Percentiles rank a stretch among this genome's conserved stretches.
phyloP scores from a whole-genome alignment of 2,888 invertebrate species.

The Galerucella calmariensis region DNA sequence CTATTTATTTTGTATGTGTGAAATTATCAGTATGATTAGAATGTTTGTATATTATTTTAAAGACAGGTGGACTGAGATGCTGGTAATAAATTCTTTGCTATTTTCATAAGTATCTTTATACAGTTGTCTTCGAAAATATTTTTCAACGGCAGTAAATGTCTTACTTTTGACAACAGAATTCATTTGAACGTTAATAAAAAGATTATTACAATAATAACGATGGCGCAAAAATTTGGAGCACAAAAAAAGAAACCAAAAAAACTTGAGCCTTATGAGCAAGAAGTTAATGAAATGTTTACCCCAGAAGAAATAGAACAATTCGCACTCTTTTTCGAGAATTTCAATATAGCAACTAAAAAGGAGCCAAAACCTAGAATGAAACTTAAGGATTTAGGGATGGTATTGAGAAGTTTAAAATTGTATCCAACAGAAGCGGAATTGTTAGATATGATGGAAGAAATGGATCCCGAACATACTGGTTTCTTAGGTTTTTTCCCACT shows the following conservation, averaged over 20 bases:
- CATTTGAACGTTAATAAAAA: background rate
- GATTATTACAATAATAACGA: background rate
- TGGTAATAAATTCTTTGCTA: too few relatives aligned
- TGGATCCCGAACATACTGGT: constrained; percentile 23
- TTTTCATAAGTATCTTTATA: too few relatives aligned
- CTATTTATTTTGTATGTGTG: too few relatives aligned
- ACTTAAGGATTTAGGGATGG: constrained; percentile 11
- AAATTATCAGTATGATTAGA: too few relatives aligned
- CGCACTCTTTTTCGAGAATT: constrained; percentile 12
- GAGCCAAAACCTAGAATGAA: constrained; percentile 22
- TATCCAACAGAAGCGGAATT: constrained; percentile 25
- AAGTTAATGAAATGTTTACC: constrained; percentile 10
- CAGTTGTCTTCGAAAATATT: background rate
- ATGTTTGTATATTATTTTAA: too few relatives aligned
- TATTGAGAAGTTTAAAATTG: constrained; percentile 22
- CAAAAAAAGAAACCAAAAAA: constrained; percentile 13
- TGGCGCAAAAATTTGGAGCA: background rate
- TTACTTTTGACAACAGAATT: background rate
- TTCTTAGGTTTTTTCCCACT: constrained; percentile 20
- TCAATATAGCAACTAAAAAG: constrained; percentile 11
- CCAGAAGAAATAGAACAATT: constrained; percentile 14
- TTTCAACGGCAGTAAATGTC: background rate
- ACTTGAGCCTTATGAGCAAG: background rate
- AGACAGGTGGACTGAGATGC: too few relatives aligned
- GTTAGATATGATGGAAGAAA: constrained; percentile 20